Evolutionary conservation across 2,888 invertebrate species (phyloP).

Genomic region (Nysson spinosus): DNA sequence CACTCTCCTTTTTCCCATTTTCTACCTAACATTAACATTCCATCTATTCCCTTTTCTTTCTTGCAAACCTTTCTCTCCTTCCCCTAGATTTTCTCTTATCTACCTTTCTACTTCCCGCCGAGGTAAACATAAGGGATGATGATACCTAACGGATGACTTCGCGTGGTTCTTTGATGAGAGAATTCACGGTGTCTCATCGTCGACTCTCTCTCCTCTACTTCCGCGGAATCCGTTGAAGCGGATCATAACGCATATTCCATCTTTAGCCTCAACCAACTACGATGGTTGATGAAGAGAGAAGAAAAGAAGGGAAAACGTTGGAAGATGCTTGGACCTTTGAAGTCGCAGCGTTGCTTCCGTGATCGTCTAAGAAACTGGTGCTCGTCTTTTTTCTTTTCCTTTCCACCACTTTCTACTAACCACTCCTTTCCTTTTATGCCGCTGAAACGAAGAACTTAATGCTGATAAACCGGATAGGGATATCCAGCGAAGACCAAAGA

Average conservation of each 20-base stretch:
- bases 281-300: slow-evolving; percentile 1
- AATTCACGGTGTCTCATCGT: slow-evolving; percentile 32
- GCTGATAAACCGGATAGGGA: slow-evolving; percentile 39
- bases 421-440: slow-evolving; percentile 18
- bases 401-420: not conserved
- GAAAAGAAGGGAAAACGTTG: slow-evolving; percentile 1
- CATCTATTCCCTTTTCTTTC: slow-evolving; percentile 16
- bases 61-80: slow-evolving; percentile 1
- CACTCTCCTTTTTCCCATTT: slow-evolving; percentile 12
- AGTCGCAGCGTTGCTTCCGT: slow-evolving; percentile 26
- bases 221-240: slow-evolving; percentile 53
- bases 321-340: slow-evolving; percentile 33
- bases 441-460: slow-evolving; percentile 25
- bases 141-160: slow-evolving; percentile 51
- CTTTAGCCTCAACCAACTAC: slow-evolving; percentile 19
- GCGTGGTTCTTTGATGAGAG: slow-evolving; percentile 48
- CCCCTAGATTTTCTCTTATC: slow-evolving; percentile 28
- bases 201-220: too few relatives aligned
- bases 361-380: slow-evolving; percentile 25
- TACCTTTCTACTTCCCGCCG: slow-evolving; percentile 33
- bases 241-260: slow-evolving; percentile 49
- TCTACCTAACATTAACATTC: slow-evolving; percentile 38
- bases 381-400: slow-evolving; percentile 1
- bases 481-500: slow-evolving; percentile 8
- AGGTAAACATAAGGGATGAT: slow-evolving; percentile 38